Base-by-base conservation (phyloP, 2,888 invertebrate species). In the Gibbula magus region DNA sequence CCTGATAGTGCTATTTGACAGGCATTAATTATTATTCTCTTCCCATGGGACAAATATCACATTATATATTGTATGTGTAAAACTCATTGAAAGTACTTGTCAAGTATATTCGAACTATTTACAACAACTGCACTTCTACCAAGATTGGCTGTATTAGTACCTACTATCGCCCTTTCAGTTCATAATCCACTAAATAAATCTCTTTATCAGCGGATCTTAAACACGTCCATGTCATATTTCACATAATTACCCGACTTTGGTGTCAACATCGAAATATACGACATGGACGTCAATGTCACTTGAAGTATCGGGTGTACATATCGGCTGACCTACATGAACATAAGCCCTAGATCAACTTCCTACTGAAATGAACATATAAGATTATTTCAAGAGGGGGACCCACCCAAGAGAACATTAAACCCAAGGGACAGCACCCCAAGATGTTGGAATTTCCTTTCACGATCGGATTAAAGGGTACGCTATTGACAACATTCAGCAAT, bases 101-200 rank as follows among this genome's bases (percentile, higher is more conserved):
- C 32, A 39, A 1, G 16, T 39, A 35, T 70, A 35, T 35, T 70
- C 39, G 39, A 29, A 70, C 70, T 35, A 70, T 70, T 70, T 70
- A 70, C 70, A 32, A 70, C 70, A 70, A 35, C 20, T n/a, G 32
- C 10, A 18, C 32, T n/a, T 39, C 1, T 18, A 20, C 35, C n/a
- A 70, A 70, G 70, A 70, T 70, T 70, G 39, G 35, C 70, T 32
- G 16, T 70, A 70, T 70, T 70, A 70, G 29, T 39, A 32, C 25
- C 10, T 20, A 39, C 70, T n/a, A 70, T 70, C 35, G 4, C 35
- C n/a, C 20, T 35, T 35, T 70, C 39, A 32, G n/a, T 70, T 39
- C 35, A 70, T 18, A 70, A 32, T 70, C 70, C 70, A 70, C 70
- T 70, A 70, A 35, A 32, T 70, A 70, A 70, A 70, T 39, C 70